Base-by-base conservation (phyloP, 2,888 invertebrate species). In the Apamea epomidion region DNA sequence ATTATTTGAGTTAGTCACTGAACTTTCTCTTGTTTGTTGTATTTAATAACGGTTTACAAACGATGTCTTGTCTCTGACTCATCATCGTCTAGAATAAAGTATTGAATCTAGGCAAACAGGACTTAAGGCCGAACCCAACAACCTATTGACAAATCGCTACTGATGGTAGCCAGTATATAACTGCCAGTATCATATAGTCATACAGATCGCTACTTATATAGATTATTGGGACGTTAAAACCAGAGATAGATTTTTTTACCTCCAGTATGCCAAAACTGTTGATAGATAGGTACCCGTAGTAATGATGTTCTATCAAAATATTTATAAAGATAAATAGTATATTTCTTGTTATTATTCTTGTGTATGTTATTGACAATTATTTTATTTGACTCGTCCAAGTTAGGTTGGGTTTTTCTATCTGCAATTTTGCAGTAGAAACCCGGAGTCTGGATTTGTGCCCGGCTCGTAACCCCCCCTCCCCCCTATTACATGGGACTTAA, bases 21-120 rank as follows among this genome's bases (percentile, higher is more conserved):
- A 45, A 82, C 89, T 89, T 89, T 89, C 89, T 79, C 89, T 81
- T 80, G 79, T 87, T 84, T 85, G 74, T 79, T 37, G 51, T 82
- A 81, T 60, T 78, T 85, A 78, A 82, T 88, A 83, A 86, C 82
- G 81, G 75, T 67, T 68, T 65, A 77, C 76, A 64, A 70, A 67
- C 74, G 67, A 72, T 64, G 45, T 73, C 73, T 83, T 76, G 54
- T 60, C 48, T 82, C 74, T 88, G 89, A 86, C 76, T 86, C 87
- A 89, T 81, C 83, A 62, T 62, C 32, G 74, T 78, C 70, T 86
- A 54, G 65, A 45, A 67, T 37, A 48, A 25, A 79, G 58, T 74
- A 72, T 82, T 67, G 16, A 73, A 77, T 65, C 48, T 75, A 73
- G 69, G 69, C 64, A 78, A 82, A 82, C 29, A 72, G 42, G 60